Evolutionary conservation across 1,140 invertebrate species (phyloP), one percentile per base, ranked within the genome.

Genomic region (Atta cephalotes): DNA sequence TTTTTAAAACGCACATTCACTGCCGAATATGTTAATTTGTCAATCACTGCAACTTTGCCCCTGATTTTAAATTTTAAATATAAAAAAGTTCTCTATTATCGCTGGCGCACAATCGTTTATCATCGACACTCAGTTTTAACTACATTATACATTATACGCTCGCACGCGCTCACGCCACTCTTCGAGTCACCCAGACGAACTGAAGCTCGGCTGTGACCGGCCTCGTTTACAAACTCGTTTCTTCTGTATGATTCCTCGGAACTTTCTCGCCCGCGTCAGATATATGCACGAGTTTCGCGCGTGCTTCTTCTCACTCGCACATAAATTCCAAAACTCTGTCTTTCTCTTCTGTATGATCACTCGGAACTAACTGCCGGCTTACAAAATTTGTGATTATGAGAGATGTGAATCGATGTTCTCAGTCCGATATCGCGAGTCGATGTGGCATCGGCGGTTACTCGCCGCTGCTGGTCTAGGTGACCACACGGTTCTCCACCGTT

Each of bases 371-470:
- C 25, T 16, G 6, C 66, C 60, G 65, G 66, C 63, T 68, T 5
- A 16, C 28, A 45, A 56, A 45, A 63, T 79, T 25, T 70, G 62
- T 39, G 84, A 51, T 25, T 62, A 49, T 2, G 56, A 63, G 25
- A 89, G 45, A 63, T 45, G 25, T n/a, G 58, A 35, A 62, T 76
- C 66, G 91, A 91, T 89, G 86, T 78, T 92, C 68, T 85, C 88
- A 77, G 86, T 88, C 51, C 87, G 89, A 74, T 92, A 90, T 88
- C 88, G 91, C 89, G 85, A 89, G 86, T 91, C 91, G 91, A 86
- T 92, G 92, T 92, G 92, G 87, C 92, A 82, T 86, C 72, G 78
- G 68, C 84, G 84, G 76, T 77, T 72, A 79, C 87, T 92, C 85
- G 87, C 78, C 65, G 87, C 72, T 63, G 87, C 90, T 91, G 85